Evolutionary conservation across 2,113 vertebrate genomes (phyloP).

Genomic region (Sorex fumeus): DNA sequence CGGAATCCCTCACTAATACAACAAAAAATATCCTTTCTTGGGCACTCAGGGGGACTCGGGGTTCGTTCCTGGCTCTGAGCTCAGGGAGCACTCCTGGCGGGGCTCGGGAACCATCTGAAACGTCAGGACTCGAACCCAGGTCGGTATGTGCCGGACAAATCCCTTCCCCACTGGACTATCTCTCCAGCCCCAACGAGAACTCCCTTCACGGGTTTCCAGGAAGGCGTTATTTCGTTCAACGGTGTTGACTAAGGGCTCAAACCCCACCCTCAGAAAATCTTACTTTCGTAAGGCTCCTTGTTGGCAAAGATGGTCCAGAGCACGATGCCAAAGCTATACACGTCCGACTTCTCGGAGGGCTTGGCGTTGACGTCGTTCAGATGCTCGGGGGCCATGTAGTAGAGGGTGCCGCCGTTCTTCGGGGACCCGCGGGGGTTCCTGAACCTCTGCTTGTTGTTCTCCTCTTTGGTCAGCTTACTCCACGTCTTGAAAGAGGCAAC

Average conservation of each 20-base stretch:
- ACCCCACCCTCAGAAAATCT: conserved; percentile 72
- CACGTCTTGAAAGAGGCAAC: conserved; percentile 94
- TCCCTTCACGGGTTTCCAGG: neutral
- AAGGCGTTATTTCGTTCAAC: neutral
- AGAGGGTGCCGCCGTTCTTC: conserved; percentile 93
- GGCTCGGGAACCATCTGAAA: too few species aligned
- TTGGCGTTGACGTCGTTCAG: conserved; percentile 89
- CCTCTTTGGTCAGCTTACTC: conserved; percentile 95
- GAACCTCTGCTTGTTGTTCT: conserved; percentile 89
- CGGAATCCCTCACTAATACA: too few species aligned
- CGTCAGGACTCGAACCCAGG: too few species aligned
- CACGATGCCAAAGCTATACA: conserved; percentile 97
- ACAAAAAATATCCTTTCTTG: too few species aligned
- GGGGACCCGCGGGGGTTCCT: conserved; percentile 69
- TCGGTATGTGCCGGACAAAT: too few species aligned
- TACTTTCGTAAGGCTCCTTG: conserved; percentile 95
- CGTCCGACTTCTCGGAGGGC: conserved; percentile 95
- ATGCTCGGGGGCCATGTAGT: conserved; percentile 98
- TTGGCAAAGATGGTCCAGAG: conserved; percentile 95
- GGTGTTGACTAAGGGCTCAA: neutral
- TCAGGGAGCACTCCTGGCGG: too few species aligned
- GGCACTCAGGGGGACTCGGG: too few species aligned
- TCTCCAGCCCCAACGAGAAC: neutral
- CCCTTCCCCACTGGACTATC: too few species aligned
- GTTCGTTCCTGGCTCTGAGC: too few species aligned